Evolutionary conservation across 2,797 vertebrate genomes (phyloP).

Genomic region (Sphaeramia orbicularis): DNA sequence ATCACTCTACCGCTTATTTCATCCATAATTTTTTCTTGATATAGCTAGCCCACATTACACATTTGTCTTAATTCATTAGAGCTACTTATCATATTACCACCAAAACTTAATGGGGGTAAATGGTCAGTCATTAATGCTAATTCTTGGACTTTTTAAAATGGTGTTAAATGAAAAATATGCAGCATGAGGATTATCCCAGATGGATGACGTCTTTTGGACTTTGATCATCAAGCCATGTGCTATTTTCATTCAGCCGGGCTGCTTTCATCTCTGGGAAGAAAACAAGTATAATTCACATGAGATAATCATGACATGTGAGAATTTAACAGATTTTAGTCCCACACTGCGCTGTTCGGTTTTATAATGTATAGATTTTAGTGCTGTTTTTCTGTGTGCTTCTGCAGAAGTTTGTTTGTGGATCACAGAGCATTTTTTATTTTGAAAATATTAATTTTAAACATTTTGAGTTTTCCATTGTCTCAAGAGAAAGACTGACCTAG

Average conservation of each 20-base stretch:
- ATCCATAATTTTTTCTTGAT: conserved; percentile 26
- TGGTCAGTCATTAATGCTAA: conserved; percentile 46
- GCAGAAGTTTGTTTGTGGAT: conserved; percentile 12
- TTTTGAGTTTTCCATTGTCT: conserved; percentile 9
- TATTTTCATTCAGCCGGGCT: conserved; percentile 19
- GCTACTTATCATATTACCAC: conserved; percentile 19
- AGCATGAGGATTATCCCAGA: conserved; percentile 47
- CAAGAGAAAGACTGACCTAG: conserved; percentile 26
- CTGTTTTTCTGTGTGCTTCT: conserved; percentile 1
- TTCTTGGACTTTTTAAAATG: conserved; percentile 31
- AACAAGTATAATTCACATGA: conserved; percentile 5
- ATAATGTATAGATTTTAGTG: neutral
- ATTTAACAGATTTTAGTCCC: conserved; percentile 1
- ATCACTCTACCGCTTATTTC: conserved; percentile 21
- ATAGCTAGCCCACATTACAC: conserved; percentile 24
- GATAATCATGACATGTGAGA: no score
- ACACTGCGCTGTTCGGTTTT: conserved; percentile 5
- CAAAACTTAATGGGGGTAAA: conserved; percentile 56
- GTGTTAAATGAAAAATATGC: conserved; percentile 48
- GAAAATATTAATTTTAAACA: conserved; percentile 28
- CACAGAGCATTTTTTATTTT: conserved; percentile 18
- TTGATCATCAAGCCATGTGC: conserved; percentile 44
- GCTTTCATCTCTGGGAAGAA: conserved; percentile 35
- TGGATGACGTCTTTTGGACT: conserved; percentile 58
- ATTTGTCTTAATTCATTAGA: conserved; percentile 63